Evolutionary conservation across 2,888 invertebrate species (phyloP).

Genomic region (Abrostola tripartita): DNA sequence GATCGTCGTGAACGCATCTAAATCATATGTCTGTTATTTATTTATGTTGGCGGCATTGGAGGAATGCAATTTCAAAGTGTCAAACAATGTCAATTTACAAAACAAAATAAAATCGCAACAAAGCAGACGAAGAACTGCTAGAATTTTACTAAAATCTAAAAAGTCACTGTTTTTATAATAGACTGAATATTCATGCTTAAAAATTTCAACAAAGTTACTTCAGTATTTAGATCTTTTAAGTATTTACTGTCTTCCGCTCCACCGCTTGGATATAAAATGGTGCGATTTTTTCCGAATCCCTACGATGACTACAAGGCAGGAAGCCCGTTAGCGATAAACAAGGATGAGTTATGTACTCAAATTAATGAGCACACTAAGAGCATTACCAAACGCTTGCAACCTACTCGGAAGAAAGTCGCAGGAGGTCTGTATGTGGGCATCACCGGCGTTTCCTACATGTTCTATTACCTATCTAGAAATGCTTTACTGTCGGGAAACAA

Average conservation of each 20-base stretch:
- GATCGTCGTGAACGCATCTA: slow-evolving; percentile 27
- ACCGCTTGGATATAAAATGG: slow-evolving; percentile 71
- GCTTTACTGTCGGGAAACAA: slow-evolving; percentile 80
- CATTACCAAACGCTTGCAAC: slow-evolving; percentile 74
- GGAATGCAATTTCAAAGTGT: slow-evolving; percentile 12
- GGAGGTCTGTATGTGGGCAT: slow-evolving; percentile 91
- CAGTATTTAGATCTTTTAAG: slow-evolving; percentile 52
- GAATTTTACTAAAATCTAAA: slow-evolving; percentile 19
- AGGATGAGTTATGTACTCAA: slow-evolving; percentile 64
- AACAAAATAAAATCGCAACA: slow-evolving; percentile 48
- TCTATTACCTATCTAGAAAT: slow-evolving; percentile 90
- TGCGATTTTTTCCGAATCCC: slow-evolving; percentile 80
- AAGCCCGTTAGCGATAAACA: slow-evolving; percentile 56
- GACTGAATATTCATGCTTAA: slow-evolving; percentile 57
- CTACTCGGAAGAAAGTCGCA: slow-evolving; percentile 81
- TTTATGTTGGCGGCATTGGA: slow-evolving; percentile 32
- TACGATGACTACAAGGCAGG: slow-evolving; percentile 72
- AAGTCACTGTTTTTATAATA: neutral
- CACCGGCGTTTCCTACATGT: slow-evolving; percentile 93
- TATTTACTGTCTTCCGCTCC: slow-evolving; percentile 52
- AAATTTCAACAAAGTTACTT: slow-evolving; percentile 50
- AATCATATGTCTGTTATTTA: neutral
- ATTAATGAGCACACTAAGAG: slow-evolving; percentile 73
- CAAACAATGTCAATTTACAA: slow-evolving; percentile 16
- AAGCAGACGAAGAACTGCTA: slow-evolving; percentile 19